phyloP scores from a whole-genome alignment of 2,888 invertebrate species.

The Noctua fimbriata region DNA sequence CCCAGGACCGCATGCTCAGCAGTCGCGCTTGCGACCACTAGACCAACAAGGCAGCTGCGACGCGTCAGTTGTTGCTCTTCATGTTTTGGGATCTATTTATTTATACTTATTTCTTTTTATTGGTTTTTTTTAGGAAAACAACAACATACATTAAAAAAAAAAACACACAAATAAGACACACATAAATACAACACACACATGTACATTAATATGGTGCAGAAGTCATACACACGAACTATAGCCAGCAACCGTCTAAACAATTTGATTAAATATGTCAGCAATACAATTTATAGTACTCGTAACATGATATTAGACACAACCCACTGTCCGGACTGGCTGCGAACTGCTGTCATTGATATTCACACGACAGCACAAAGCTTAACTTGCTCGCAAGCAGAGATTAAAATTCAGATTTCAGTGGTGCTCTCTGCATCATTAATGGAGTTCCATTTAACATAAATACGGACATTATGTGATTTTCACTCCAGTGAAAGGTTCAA shows the following conservation, averaged over 20 bases:
- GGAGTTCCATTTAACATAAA: constrained; percentile 8
- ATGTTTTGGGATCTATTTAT: constrained; percentile 2
- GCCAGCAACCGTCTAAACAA: neutral
- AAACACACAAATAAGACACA: no score
- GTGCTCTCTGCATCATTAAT: constrained; percentile 22
- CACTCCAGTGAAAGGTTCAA: neutral
- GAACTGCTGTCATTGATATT: constrained; percentile 29
- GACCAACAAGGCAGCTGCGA: no score
- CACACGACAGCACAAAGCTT: constrained; percentile 18
- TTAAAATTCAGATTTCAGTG: constrained; percentile 32
- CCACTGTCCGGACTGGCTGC: neutral
- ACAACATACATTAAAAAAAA: no score
- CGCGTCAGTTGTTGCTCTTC: neutral
- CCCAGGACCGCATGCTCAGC: no score
- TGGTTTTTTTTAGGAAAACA: no score
- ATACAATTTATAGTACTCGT: neutral
- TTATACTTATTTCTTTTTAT: no score
- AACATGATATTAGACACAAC: neutral
- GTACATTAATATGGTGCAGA: neutral
- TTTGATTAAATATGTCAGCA: neutral
- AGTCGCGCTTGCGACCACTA: no score
- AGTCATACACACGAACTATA: neutral
- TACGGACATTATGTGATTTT: neutral
- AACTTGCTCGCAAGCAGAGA: constrained; percentile 27
- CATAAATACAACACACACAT: no score